Evolutionary conservation across 2,888 invertebrate species (phyloP).

Genomic region (Nephrotoma guestfalica): DNA sequence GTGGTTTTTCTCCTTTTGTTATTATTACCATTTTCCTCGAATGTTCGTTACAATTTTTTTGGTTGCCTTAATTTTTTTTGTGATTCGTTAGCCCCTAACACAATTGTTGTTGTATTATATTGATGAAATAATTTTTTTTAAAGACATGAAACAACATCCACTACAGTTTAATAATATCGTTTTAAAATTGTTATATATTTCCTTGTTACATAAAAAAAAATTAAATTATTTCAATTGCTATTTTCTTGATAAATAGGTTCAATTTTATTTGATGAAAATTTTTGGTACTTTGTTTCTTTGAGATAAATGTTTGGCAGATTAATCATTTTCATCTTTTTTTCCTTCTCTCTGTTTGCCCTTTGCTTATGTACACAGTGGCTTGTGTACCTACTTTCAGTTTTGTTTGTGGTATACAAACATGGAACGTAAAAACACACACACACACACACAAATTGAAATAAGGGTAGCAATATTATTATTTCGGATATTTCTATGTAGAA

Average conservation of each 20-base stretch:
- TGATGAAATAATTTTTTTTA: background rate
- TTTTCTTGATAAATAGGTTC: background rate
- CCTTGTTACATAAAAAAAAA: background rate
- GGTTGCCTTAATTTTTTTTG: background rate
- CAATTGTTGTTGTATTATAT: background rate
- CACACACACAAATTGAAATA: background rate
- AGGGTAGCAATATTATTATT: background rate
- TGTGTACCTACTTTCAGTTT: background rate
- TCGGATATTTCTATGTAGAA: background rate
- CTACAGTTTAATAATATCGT: background rate
- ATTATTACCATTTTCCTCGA: background rate
- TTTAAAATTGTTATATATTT: background rate
- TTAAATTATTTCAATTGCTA: background rate
- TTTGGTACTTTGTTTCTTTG: background rate
- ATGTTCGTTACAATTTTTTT: background rate
- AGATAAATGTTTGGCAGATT: background rate
- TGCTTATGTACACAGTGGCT: too few species aligned
- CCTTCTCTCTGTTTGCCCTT: too few species aligned
- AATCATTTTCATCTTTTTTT: background rate
- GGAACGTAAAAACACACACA: background rate
- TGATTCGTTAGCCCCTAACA: background rate
- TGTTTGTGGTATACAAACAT: background rate
- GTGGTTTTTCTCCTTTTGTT: background rate
- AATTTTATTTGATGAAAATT: background rate
- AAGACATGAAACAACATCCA: background rate